phyloP scores from a whole-genome alignment of 2,113 vertebrate species.

The Trogon melanurus region DNA sequence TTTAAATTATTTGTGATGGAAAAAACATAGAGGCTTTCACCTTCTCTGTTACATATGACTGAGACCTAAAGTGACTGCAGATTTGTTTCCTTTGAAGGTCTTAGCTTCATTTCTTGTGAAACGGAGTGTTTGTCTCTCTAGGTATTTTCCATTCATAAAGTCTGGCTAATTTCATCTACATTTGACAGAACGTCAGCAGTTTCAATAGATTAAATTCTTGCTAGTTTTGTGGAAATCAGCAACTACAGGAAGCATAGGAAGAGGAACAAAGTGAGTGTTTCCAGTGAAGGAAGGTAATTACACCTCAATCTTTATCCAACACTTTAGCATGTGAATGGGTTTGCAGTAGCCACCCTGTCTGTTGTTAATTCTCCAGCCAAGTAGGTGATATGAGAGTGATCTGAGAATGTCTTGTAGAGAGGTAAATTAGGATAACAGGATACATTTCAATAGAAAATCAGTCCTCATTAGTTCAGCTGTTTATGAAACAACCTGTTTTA shows the following conservation, averaged over 20 bases:
- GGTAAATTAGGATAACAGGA: conserved; percentile 44
- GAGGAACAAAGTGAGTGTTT: neutral
- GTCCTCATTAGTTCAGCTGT: conserved; percentile 59
- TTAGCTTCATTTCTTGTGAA: neutral
- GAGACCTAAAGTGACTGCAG: neutral
- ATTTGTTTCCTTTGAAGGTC: conserved; percentile 2
- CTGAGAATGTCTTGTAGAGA: conserved; percentile 1
- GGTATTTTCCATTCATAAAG: conserved; percentile 27
- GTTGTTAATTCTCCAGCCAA: conserved; percentile 27
- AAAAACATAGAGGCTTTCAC: neutral
- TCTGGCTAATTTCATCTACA: conserved; percentile 18
- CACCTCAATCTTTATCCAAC: conserved; percentile 12
- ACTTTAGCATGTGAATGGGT: conserved; percentile 40
- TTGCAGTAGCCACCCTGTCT: neutral
- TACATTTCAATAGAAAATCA: conserved; percentile 64
- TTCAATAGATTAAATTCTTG: neutral
- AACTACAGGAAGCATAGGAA: neutral
- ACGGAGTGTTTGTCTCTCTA: neutral
- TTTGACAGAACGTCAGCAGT: neutral
- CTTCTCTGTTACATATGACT: neutral
- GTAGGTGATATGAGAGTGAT: conserved; percentile 5
- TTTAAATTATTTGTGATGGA: neutral
- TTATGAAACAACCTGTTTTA: conserved; percentile 57
- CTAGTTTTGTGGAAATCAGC: neutral
- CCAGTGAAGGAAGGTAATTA: conserved; percentile 29